These are phyloP conservation scores for Drosophila multiciliata DNA, from an alignment of 2,888 invertebrate species.

Conservation along the genomic window DNA sequence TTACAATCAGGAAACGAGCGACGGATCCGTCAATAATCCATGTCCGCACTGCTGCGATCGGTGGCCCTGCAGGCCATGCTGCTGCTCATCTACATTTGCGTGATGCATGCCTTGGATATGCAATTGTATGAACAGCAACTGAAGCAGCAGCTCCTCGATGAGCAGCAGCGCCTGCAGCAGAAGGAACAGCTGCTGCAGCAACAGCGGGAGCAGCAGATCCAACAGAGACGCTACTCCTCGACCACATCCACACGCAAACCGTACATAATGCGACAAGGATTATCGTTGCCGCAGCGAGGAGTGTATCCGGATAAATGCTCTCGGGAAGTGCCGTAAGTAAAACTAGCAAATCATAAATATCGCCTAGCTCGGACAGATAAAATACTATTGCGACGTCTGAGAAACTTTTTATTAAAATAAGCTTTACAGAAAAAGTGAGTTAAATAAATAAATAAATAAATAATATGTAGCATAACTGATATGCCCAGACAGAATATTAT, in stretches of 20 bases:
- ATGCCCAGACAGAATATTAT: not conserved
- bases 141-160: slow-evolving; percentile 58
- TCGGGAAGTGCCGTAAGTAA: slow-evolving; percentile 82
- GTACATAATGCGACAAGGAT: slow-evolving; percentile 69
- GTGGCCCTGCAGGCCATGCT: slow-evolving; percentile 64
- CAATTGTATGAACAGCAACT: slow-evolving; percentile 64
- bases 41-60: slow-evolving; percentile 65
- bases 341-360: not conserved
- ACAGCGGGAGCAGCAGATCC: slow-evolving; percentile 63
- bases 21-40: slow-evolving; percentile 13
- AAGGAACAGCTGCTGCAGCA: slow-evolving; percentile 50
- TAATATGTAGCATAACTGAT: not conserved
- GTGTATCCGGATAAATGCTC: slow-evolving; percentile 76
- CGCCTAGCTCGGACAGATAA: not conserved
- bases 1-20: not conserved
- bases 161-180: slow-evolving; percentile 57
- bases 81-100: slow-evolving; percentile 66
- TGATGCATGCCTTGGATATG: slow-evolving; percentile 63
- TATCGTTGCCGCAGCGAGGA: slow-evolving; percentile 75
- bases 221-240: slow-evolving; percentile 67
- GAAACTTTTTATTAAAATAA: not conserved
- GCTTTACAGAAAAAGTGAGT: not conserved
- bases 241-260: slow-evolving; percentile 80
- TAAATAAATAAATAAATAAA: not conserved
- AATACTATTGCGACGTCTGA: not conserved